Evolutionary conservation across 2,888 invertebrate species (phyloP), one percentile per base, ranked within the genome.

Genomic region (Catocala fraxini): DNA sequence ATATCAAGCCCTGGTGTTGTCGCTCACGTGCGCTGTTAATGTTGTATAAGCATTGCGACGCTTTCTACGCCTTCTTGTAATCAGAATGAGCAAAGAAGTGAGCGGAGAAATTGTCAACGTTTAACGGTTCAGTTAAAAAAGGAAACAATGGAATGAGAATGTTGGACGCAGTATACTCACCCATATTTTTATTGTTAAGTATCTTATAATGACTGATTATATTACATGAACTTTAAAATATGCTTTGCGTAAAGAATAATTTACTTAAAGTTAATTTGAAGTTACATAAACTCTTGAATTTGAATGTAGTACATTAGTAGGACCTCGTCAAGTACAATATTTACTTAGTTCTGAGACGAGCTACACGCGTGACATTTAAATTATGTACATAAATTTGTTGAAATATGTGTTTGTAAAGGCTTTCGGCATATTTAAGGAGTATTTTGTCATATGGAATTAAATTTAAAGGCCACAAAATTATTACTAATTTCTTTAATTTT

Each of bases 101-200:
- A 92, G 75, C 85, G 90, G 91, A 91, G 91, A 91, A 91, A 91
- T 91, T 91, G 86, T 82, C 84, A 87, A 83, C 76, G 81, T 82
- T 83, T 89, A 88, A 87, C 88, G 88, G 88, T 87, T 80, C 65
- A 74, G 66, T 83, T 77, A 80, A 82, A 86, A 86, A 89, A 85
- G 78, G 78, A 85, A 85, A 83, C 81, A 87, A 88, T 84, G 68
- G 81, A 80, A 69, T 39, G 35, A 39, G 7, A 39, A 5, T 39
- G 35, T 39, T 39, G 35, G 35, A 66, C 65, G 71, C 65, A 71
- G 71, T 71, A 65, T 69, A 67, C 73, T 71, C 35, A 39, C 35
- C 63, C 72, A 73, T 56, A 69, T 65, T 65, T 65, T 49, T 59
- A 43, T 65, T 56, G 25, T 51, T 57, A 33, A 13, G 45, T 33